A percentile compares a stretch with the other conserved stretches of the same genome.
Conservation (phyloP, 1,140 invertebrate genomes). For the Drosophila orena region DNA sequence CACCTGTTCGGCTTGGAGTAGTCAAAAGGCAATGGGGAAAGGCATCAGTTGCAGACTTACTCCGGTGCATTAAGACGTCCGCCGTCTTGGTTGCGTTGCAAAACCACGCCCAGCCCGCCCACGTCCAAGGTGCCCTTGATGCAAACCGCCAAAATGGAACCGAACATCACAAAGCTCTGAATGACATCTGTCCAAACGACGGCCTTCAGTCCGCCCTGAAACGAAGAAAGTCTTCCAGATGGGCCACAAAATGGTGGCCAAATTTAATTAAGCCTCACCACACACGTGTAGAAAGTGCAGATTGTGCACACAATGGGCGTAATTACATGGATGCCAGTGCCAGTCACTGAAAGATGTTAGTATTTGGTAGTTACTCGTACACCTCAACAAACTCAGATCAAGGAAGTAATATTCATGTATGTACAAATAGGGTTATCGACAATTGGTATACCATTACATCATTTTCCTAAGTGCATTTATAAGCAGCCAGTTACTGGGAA, state of each 20-base stretch:
- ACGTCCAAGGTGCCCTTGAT: constrained; percentile 92
- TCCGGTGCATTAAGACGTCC: constrained; percentile 91
- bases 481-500: background rate
- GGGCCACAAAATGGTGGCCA: background rate
- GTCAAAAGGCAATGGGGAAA: constrained; percentile 2
- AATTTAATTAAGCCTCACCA: constrained; percentile 88
- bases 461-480: background rate
- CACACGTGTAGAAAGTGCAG: constrained; percentile 95
- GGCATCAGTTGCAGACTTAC: constrained; percentile 85
- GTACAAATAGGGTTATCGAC: background rate
- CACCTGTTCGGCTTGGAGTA: constrained; percentile 86
- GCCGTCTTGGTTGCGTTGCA: constrained; percentile 89
- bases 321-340: constrained; percentile 91
- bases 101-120: constrained; percentile 91
- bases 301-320: constrained; percentile 93
- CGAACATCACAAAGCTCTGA: constrained; percentile 94
- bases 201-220: constrained; percentile 95
- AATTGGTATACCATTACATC: background rate
- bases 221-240: constrained; percentile 1
- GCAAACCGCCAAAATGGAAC: constrained; percentile 91
- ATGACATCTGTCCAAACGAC: constrained; percentile 97
- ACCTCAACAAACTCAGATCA: no score
- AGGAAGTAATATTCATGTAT: background rate
- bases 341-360: constrained; percentile 89
- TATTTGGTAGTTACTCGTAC: no score